Conservation (phyloP, 2,797 vertebrate species). For the Xenops minutus region DNA sequence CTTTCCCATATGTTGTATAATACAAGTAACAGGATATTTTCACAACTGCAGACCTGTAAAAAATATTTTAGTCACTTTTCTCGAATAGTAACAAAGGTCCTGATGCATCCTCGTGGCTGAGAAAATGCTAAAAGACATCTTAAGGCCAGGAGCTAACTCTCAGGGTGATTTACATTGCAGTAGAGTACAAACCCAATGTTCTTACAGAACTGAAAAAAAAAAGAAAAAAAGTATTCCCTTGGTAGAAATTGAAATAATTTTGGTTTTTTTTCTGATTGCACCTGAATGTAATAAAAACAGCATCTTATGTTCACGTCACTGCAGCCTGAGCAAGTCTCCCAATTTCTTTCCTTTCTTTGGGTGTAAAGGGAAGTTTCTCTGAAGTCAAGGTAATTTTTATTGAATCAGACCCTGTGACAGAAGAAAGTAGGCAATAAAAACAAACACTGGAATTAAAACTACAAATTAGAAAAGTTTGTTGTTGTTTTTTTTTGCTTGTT, state of each 20-base stretch:
- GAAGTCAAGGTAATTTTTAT: neutral
- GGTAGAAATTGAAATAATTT: neutral
- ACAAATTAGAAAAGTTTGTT: neutral
- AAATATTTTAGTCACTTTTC: neutral
- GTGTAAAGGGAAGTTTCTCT: neutral
- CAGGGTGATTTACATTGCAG: neutral
- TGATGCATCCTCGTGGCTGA: neutral
- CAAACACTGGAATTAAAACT: neutral
- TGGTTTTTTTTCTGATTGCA: neutral
- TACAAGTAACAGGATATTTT: neutral
- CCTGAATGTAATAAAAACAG: neutral
- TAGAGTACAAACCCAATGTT: accelerated
- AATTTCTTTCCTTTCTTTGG: neutral
- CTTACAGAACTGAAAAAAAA: neutral
- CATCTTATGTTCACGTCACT: neutral
- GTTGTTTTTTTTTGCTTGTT: neutral
- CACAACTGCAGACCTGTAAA: neutral
- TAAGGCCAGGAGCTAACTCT: neutral
- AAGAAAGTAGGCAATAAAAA: neutral
- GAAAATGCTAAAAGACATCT: neutral
- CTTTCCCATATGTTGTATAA: neutral
- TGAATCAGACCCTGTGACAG: neutral
- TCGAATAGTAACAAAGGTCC: neutral
- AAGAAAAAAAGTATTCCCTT: no score
- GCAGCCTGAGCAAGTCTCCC: neutral